Conservation (phyloP, 2,113 vertebrate genomes). For the Sceloporus undulatus region DNA sequence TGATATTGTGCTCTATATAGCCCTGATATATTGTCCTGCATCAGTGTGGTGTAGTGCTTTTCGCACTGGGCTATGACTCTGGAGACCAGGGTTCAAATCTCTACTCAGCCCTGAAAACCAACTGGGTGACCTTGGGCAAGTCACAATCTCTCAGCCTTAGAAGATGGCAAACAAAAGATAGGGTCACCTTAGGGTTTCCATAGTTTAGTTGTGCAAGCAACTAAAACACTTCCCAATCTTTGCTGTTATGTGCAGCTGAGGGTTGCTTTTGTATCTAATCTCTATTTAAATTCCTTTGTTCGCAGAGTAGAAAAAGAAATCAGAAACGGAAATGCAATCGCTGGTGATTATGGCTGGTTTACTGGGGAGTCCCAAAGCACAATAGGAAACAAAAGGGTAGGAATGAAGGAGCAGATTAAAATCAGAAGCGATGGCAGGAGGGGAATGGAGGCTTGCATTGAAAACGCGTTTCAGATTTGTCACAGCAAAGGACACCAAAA, state of each 20-base stretch:
- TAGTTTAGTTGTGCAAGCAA: not conserved
- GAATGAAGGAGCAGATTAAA: not conserved
- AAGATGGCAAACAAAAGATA: no score
- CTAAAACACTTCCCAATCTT: constrained; percentile 37
- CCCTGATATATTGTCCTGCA: no score
- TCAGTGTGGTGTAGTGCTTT: no score
- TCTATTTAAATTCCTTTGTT: not conserved
- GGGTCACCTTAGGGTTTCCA: no score
- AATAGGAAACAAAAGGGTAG: constrained; percentile 32
- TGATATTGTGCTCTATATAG: no score
- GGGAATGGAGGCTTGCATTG: constrained; percentile 35
- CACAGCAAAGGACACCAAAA: constrained; percentile 61
- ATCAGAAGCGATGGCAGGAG: not conserved
- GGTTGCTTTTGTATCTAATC: constrained; percentile 36
- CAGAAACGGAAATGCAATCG: constrained; percentile 13
- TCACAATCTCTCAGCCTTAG: no score
- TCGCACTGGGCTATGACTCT: no score
- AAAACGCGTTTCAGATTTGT: constrained; percentile 62
- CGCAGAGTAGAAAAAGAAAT: constrained; percentile 19
- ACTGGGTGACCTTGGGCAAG: no score
- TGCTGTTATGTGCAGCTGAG: not conserved
- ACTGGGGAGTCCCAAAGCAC: not conserved
- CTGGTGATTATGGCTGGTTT: not conserved
- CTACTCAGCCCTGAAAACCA: no score
- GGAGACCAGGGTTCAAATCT: no score